phyloP scores from a whole-genome alignment of 2,797 vertebrate species.

The Siniperca scherzeri region DNA sequence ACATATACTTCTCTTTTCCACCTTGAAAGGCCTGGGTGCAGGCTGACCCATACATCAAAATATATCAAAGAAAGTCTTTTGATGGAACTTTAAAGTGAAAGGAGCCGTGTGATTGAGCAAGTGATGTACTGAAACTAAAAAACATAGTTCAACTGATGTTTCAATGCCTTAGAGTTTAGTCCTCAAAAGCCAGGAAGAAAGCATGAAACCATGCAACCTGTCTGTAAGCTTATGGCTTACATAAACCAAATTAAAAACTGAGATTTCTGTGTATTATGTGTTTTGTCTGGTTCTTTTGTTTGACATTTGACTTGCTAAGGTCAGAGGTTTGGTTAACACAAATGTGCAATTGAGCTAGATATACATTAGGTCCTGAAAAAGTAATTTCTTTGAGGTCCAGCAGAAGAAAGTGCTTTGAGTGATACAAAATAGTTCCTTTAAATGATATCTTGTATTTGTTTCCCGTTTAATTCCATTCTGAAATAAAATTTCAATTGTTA shows the following conservation, averaged over 20 bases:
- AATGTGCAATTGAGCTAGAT: constrained; percentile 9
- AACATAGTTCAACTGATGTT: constrained; percentile 75
- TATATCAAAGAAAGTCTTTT: constrained; percentile 79
- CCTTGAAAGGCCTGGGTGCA: constrained; percentile 75
- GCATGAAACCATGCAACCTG: constrained; percentile 45
- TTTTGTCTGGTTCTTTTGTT: constrained; percentile 49
- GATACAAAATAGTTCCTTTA: constrained; percentile 21
- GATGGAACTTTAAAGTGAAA: constrained; percentile 81
- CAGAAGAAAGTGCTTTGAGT: constrained; percentile 11
- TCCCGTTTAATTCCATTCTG: not conserved
- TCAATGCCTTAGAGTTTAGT: constrained; percentile 76
- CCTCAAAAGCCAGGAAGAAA: constrained; percentile 65
- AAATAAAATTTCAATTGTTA: not conserved
- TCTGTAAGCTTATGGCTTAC: constrained; percentile 58
- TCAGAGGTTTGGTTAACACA: constrained; percentile 43
- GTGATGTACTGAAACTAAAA: constrained; percentile 71
- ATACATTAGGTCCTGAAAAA: not conserved
- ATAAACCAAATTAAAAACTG: constrained; percentile 69
- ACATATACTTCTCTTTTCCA: constrained; percentile 75
- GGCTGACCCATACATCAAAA: constrained; percentile 77
- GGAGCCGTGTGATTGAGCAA: constrained; percentile 75
- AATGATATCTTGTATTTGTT: not conserved
- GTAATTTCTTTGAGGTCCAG: constrained; percentile 18
- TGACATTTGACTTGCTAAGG: constrained; percentile 17
- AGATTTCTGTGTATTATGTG: constrained; percentile 34